These are phyloP conservation scores for Aporophyla lueneburgensis DNA, from an alignment of 2,888 invertebrate species.

Conservation along the genomic window DNA sequence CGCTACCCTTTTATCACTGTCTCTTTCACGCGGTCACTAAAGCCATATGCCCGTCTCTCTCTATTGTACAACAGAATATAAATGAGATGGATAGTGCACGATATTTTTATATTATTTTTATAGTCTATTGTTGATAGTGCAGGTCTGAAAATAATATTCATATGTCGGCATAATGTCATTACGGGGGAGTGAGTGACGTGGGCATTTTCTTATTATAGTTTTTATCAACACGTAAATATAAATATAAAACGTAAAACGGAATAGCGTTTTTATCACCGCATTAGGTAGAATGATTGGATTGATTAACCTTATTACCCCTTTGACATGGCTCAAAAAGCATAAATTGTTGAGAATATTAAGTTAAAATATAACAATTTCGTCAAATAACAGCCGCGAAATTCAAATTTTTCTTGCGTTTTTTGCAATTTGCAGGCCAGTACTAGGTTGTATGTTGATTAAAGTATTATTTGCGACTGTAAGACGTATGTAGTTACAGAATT, in stretches of 20 bases:
- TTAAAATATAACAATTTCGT: not conserved
- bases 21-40: constrained; percentile 46
- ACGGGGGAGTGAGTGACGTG: not conserved
- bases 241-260: not conserved
- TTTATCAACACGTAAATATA: not conserved
- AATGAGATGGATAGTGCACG: constrained; percentile 63
- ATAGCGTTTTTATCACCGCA: not conserved
- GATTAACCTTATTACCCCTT: not conserved
- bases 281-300: not conserved
- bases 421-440: no score
- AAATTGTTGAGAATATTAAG: not conserved
- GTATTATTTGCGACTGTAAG: no score
- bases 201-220: not conserved
- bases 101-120: constrained; percentile 65
- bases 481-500: no score
- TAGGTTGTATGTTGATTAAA: no score
- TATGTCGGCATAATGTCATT: constrained; percentile 23
- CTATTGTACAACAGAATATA: constrained; percentile 62
- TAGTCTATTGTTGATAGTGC: constrained; percentile 57
- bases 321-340: not conserved
- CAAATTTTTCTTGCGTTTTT: no score
- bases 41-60: constrained; percentile 47
- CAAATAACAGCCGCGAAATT: no score
- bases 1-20: constrained; percentile 60
- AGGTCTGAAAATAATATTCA: constrained; percentile 35